These are phyloP conservation scores for Piprites chloris DNA, from an alignment of 2,113 vertebrate species.

Conservation along the genomic window DNA sequence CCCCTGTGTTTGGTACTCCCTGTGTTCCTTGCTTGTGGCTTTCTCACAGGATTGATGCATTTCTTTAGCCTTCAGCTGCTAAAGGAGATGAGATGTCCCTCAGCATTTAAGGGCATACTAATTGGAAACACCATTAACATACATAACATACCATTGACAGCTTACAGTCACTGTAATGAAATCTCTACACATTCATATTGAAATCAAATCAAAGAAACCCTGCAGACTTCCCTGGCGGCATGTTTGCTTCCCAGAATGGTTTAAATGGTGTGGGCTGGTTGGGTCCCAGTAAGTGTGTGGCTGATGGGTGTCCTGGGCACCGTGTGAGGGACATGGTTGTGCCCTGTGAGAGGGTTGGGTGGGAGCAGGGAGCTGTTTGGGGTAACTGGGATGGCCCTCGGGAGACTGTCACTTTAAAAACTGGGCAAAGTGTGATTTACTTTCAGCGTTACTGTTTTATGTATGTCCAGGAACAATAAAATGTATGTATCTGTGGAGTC, in stretches of 20 bases:
- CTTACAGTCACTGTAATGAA: background rate
- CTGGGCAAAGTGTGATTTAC: background rate
- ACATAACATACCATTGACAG: background rate
- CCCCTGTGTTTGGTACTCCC: background rate
- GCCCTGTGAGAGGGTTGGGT: background rate
- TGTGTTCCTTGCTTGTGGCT: background rate
- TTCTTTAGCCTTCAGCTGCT: background rate
- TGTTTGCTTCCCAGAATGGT: background rate
- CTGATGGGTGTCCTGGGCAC: background rate
- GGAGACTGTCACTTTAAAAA: background rate
- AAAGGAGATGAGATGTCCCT: background rate
- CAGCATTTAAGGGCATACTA: background rate
- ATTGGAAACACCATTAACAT: background rate
- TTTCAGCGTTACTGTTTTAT: background rate
- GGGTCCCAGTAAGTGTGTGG: background rate
- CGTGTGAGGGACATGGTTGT: fast-evolving
- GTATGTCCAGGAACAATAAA: background rate
- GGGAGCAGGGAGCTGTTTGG: background rate
- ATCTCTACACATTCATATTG: background rate
- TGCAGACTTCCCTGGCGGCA: background rate
- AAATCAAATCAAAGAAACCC: background rate
- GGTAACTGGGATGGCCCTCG: background rate
- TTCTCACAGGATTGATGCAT: background rate
- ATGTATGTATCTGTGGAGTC: background rate
- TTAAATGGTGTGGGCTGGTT: background rate